Evolutionary conservation across 2,797 vertebrate species (phyloP), one percentile per base, ranked within the genome.

Genomic region (Harpagifer antarcticus): DNA sequence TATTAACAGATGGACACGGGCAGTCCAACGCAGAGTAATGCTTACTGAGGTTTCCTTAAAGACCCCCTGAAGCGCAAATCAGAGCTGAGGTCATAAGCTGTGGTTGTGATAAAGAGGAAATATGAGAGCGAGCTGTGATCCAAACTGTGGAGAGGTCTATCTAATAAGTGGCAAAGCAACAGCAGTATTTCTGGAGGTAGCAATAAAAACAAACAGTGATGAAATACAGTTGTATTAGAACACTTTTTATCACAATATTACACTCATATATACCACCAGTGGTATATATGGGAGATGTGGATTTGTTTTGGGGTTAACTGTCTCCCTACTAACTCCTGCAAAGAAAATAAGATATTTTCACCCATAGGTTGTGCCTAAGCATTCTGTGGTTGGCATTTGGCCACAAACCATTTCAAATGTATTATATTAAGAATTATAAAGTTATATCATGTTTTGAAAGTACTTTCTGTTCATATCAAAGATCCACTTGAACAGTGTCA

Each of bases 51-150:
- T 86, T 87, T 82, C 79, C 79, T 79, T 87, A 86, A 87, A 89
- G 81, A 87, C 79, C 65, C 86, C 87, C 86, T 68, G 71, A 81
- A 86, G 89, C 65, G 40, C 76, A 89, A 88, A 91, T 88, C 80
- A 84, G 78, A 88, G 82, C 81, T 74, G 72, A 89, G 83, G 80
- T 91, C 84, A 89, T 86, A 86, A 85, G 83, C 83, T 83, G 78
- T 55, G 55, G 72, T 74, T 86, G 81, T 65, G 84, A 88, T 89
- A 88, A 89, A 87, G 78, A 86, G 64, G 68, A 89, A 86, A 87
- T 84, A 88, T 86, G 80, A 86, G 69, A 64, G 56, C 1, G 52
- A 85, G 81, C 75, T 75, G 63, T 71, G 80, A 76, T 82, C 80
- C 77, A 85, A 86, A 84, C 81, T 74, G 74, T 78, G 64, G 65